These are phyloP conservation scores for Oscheius sp. DNA, from an alignment of 2,888 invertebrate species.

Conservation along the genomic window DNA sequence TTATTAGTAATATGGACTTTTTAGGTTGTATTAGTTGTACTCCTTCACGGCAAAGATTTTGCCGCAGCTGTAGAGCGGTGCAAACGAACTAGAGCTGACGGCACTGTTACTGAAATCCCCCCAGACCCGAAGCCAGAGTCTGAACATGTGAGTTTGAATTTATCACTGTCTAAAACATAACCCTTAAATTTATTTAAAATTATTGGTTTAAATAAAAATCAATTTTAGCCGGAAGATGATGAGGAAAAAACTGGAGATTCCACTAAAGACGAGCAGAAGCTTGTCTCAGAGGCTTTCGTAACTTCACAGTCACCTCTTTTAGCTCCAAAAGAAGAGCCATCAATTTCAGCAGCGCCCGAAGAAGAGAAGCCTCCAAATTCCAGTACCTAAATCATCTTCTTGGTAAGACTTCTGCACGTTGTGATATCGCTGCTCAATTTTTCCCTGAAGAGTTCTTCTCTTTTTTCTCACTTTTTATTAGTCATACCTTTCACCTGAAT, in stretches of 20 bases:
- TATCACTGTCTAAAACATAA: not conserved
- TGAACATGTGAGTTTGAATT: not conserved
- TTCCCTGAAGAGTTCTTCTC: not conserved
- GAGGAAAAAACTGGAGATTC: not conserved
- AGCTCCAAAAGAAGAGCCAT: not conserved
- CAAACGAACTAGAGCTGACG: not conserved
- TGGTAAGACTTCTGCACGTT: not conserved
- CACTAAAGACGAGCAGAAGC: not conserved
- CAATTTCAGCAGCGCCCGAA: slow-evolving; percentile 15
- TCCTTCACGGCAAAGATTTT: slow-evolving; percentile 44
- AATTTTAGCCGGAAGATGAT: too few species aligned
- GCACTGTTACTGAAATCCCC: not conserved
- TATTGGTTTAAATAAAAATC: too few species aligned
- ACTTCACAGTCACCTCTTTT: slow-evolving; percentile 26
- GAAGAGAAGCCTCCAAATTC: slow-evolving; percentile 51
- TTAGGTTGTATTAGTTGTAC: slow-evolving; percentile 57
- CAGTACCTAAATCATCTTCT: slow-evolving; percentile 10
- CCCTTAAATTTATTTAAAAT: not conserved
- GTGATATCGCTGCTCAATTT: slow-evolving; percentile 31
- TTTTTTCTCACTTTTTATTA: slow-evolving; percentile 17
- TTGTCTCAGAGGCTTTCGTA: slow-evolving; percentile 24
- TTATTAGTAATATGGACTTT: not conserved
- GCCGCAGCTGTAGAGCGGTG: not conserved
- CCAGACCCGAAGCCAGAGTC: not conserved
- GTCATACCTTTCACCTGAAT: not conserved